These are phyloP conservation scores for Antheraea mylitta DNA, from an alignment of 1,140 invertebrate genomes.

Conservation along the genomic window DNA sequence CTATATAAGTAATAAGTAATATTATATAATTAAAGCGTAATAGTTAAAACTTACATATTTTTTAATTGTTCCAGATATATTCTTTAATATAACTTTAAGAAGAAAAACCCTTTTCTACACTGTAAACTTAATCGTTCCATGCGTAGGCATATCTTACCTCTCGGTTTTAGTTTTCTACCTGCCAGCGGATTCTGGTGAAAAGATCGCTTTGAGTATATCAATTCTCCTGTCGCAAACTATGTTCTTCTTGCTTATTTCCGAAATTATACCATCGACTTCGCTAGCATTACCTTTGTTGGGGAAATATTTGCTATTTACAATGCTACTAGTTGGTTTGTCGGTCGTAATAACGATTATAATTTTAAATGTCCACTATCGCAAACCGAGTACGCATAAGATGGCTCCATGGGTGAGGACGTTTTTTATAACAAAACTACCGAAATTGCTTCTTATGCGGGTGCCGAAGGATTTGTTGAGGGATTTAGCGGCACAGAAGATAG, in stretches of 20 bases:
- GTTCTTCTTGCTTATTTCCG: slow-evolving; percentile 98
- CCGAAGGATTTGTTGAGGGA: slow-evolving; percentile 90
- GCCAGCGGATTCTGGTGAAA: slow-evolving; percentile 98
- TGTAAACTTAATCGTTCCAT: slow-evolving; percentile 96
- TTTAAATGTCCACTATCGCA: slow-evolving; percentile 99
- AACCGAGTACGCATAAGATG: slow-evolving; percentile 99
- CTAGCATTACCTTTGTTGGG: slow-evolving; percentile 97
- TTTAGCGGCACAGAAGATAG: slow-evolving; percentile 88
- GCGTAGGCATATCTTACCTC: slow-evolving; percentile 94
- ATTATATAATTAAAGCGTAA: no score
- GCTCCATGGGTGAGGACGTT: slow-evolving; percentile 93
- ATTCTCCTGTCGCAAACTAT: slow-evolving; percentile 99
- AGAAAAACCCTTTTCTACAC: slow-evolving; percentile 98
- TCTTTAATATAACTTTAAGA: slow-evolving; percentile 98
- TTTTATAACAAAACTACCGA: slow-evolving; percentile 92
- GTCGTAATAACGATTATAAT: slow-evolving; percentile 98
- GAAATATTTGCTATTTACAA: slow-evolving; percentile 99
- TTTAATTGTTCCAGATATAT: slow-evolving; percentile 88
- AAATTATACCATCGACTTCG: slow-evolving; percentile 99
- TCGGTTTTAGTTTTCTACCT: slow-evolving; percentile 98
- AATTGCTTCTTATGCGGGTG: slow-evolving; percentile 91
- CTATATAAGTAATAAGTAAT: no score
- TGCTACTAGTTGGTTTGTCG: slow-evolving; percentile 97
- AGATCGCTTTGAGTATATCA: slow-evolving; percentile 98
- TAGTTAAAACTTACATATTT: no score